Percentiles rank a stretch among this genome's conserved stretches.
These are phyloP conservation scores for Oceanites oceanicus DNA, from an alignment of 2,113 vertebrate species.

Conservation along the genomic window DNA sequence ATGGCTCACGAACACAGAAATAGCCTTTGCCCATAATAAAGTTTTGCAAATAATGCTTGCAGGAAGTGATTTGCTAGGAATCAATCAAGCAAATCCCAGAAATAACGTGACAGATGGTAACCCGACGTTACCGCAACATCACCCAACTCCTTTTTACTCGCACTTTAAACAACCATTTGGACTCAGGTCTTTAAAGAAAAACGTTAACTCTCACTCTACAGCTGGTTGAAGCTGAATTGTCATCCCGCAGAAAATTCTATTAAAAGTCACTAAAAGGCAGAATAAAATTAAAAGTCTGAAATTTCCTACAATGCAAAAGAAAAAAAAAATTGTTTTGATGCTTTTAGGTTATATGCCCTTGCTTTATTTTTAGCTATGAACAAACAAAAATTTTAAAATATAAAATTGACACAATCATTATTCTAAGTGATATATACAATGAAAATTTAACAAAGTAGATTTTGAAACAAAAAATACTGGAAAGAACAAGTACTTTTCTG, in stretches of 20 bases:
- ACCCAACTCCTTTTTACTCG: not conserved
- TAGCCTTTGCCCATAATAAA: slow-evolving; percentile 41
- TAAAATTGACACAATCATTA: not conserved
- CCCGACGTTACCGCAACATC: not conserved
- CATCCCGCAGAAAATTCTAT: not conserved
- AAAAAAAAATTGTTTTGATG: not conserved
- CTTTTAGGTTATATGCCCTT: not conserved
- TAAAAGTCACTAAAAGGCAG: not conserved
- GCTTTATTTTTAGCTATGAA: not conserved
- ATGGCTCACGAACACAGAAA: slow-evolving; percentile 38
- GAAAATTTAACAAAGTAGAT: not conserved
- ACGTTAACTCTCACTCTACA: not conserved
- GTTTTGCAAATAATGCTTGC: slow-evolving; percentile 53
- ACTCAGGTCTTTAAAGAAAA: slow-evolving; percentile 10
- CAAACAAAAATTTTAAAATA: not conserved
- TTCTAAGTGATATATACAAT: not conserved
- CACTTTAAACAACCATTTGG: slow-evolving; percentile 42
- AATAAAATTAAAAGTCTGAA: not conserved
- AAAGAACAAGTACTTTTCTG: not conserved
- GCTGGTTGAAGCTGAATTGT: slow-evolving; percentile 21
- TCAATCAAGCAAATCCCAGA: slow-evolving; percentile 30
- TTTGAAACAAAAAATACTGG: not conserved
- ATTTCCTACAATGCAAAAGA: not conserved
- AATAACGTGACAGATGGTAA: slow-evolving; percentile 45
- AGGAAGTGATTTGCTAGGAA: slow-evolving; percentile 50